Conservation (phyloP, 2,888 invertebrate species). For the Zaprionus lineosus region DNA sequence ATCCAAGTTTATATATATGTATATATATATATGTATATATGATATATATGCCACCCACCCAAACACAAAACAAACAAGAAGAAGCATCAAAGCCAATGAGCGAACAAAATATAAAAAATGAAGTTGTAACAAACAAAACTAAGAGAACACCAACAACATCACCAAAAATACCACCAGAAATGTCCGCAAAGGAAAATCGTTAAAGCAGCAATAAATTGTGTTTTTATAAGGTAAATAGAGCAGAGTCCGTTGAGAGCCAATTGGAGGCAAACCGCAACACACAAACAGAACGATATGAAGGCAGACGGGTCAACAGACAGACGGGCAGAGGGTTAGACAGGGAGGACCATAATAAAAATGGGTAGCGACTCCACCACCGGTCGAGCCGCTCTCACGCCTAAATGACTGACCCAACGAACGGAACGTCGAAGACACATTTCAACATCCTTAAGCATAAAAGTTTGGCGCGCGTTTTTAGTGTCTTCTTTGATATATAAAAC, state of each 20-base stretch:
- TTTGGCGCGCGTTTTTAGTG: conserved; percentile 64
- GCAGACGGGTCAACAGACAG: conserved; percentile 19
- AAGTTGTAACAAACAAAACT: conserved; percentile 53
- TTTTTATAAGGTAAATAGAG: conserved; percentile 78
- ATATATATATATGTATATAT: too few species aligned
- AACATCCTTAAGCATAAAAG: conserved; percentile 20
- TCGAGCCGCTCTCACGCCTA: conserved; percentile 38
- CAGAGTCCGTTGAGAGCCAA: conserved; percentile 73
- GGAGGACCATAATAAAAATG: conserved; percentile 1
- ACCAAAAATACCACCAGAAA: conserved; percentile 30
- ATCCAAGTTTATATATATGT: too few species aligned
- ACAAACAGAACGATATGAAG: conserved; percentile 35
- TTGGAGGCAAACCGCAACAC: conserved; percentile 66
- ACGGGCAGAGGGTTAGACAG: conserved; percentile 10
- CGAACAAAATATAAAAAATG: conserved; percentile 29
- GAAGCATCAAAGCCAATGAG: conserved; percentile 50
- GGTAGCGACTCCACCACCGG: not conserved
- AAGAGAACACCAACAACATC: conserved; percentile 21
- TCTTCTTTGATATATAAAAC: conserved; percentile 41
- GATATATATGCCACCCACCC: too few species aligned
- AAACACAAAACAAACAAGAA: conserved; percentile 40
- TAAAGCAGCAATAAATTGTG: conserved; percentile 73
- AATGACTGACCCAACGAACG: conserved; percentile 48
- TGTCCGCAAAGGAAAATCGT: conserved; percentile 60
- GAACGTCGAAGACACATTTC: not conserved